These are phyloP conservation scores for Drosophila suboccidentalis DNA, from an alignment of 2,888 invertebrate species.

Conservation along the genomic window DNA sequence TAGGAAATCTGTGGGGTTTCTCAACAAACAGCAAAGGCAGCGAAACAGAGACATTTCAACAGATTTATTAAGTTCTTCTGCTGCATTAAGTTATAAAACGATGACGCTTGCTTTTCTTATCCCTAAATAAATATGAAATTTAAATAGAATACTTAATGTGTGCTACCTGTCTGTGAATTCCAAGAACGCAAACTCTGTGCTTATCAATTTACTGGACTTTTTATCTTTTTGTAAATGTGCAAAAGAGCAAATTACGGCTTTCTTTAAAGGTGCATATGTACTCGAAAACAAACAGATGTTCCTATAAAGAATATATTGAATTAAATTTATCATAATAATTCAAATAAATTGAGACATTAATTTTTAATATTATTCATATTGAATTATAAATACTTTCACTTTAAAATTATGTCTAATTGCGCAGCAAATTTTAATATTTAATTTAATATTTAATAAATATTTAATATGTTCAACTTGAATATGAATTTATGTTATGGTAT, in stretches of 20 bases:
- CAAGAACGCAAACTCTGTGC: neutral
- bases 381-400: too few species aligned
- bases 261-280: too few species aligned
- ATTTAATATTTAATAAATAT: too few species aligned
- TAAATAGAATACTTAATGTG: constrained; percentile 22
- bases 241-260: neutral
- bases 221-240: neutral
- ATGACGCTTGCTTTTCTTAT: neutral
- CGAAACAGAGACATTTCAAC: constrained; percentile 15
- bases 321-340: too few species aligned
- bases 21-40: constrained; percentile 23
- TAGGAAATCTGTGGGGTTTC: constrained; percentile 47
- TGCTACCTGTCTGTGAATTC: neutral
- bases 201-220: neutral
- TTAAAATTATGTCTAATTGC: too few species aligned
- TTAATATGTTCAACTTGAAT: neutral
- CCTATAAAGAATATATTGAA: neutral
- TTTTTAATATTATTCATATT: too few species aligned
- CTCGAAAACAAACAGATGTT: neutral
- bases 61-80: constrained; percentile 31
- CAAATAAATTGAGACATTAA: too few species aligned
- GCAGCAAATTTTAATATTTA: neutral
- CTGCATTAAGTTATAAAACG: constrained; percentile 30
- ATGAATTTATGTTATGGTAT: neutral
- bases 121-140: constrained; percentile 15